Conservation (phyloP, 92 coral and sea anemone species). For the Zoanthus solanderi region DNA sequence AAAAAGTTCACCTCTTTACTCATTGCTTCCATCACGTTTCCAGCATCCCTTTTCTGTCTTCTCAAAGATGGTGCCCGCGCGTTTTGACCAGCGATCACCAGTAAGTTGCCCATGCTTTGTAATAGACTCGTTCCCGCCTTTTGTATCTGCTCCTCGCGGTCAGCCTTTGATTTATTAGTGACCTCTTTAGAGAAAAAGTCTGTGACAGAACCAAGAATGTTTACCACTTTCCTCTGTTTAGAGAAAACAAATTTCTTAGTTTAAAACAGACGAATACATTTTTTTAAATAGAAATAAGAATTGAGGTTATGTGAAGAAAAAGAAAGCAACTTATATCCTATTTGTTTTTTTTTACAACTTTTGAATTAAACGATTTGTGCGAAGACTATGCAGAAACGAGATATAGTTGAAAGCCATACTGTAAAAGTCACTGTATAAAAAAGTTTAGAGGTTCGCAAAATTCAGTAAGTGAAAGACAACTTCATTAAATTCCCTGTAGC, state of each 20-base stretch:
- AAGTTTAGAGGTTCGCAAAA: too few species aligned
- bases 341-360: too few species aligned
- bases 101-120: slow-evolving; percentile 77
- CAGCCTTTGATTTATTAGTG: slow-evolving; percentile 52
- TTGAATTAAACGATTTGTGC: too few species aligned
- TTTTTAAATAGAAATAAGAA: not conserved
- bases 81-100: slow-evolving; percentile 70
- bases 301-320: too few species aligned
- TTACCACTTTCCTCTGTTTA: slow-evolving; percentile 66
- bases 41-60: slow-evolving; percentile 32
- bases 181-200: slow-evolving; percentile 59
- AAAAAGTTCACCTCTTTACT: slow-evolving; percentile 3
- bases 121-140: slow-evolving; percentile 75
- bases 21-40: not conserved
- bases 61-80: slow-evolving; percentile 48
- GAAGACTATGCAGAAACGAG: not conserved
- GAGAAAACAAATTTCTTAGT: not conserved
- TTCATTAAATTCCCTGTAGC: too few species aligned
- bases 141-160: slow-evolving; percentile 59
- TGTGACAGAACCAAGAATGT: slow-evolving; percentile 64
- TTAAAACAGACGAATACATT: not conserved
- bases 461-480: too few species aligned
- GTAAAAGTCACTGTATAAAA: too few species aligned
- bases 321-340: too few species aligned
- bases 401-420: not conserved